Evolutionary conservation across 2,888 invertebrate genomes (phyloP), one percentile per base, ranked within the genome.

Genomic region (Agrilus cyanescens): DNA sequence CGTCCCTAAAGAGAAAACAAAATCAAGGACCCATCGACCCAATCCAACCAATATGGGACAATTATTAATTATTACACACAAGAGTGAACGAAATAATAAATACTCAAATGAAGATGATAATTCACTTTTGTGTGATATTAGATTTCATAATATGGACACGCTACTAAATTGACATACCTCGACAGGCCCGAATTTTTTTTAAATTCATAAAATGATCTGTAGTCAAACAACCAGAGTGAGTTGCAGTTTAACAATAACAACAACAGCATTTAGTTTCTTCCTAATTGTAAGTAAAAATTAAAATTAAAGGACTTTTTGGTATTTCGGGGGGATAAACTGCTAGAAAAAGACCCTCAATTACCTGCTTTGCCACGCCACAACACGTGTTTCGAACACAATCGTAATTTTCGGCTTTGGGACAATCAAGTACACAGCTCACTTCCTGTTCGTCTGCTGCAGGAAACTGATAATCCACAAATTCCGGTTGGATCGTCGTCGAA

Each of bases 401-500:
- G 55, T 57, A 58, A 37, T 53, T 58, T 20, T 85, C 82, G 46
- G 85, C 85, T 59, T 85, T 84, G 32, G 91, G 90, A 61, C 90
- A 91, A 63, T 89, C 87, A 12, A 91, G 70, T 18, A 86, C 87
- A 64, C 91, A 91, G 55, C 78, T 76, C 57, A 75, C 68, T 65
- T 80, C 62, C 73, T 65, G 56, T 69, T 68, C 55, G 71, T 71
- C 66, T 20, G 53, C 59, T 30, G 54, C 67, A 56, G 52, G 71
- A 62, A 49, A 68, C 58, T 56, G 70, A 57, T 86, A 75, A 63
- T 95, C 94, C 39, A 90, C 83, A 66, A 96, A 96, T 70, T 97
- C 97, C 0, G 96, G 96, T 63, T 97, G 96, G 62, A 97, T 96
- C 25, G 97, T 97, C 15, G 96, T 96, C 33, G 96, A 96, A 68